These are phyloP conservation scores for Microctonus brassicae DNA, from an alignment of 2,888 invertebrate species.

Conservation along the genomic window DNA sequence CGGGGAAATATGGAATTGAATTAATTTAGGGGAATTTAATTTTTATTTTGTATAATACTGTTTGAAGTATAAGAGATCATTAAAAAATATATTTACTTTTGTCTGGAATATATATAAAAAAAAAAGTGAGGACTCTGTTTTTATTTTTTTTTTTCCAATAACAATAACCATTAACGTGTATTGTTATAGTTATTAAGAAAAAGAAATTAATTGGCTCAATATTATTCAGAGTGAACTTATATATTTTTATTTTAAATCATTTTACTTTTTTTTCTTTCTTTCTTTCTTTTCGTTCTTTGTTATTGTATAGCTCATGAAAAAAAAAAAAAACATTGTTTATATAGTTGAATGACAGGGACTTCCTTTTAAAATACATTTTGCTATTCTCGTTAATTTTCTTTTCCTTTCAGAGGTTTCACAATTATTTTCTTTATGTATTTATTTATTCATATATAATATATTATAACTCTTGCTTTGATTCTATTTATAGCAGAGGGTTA, in stretches of 20 bases:
- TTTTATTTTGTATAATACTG: not conserved
- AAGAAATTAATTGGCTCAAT: no score
- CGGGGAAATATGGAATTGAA: not conserved
- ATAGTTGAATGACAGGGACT: no score
- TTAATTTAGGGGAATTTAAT: not conserved
- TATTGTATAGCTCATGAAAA: no score
- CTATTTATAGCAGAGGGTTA: constrained; percentile 18
- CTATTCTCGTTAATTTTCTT: not conserved
- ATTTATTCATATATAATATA: not conserved
- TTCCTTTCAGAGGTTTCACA: not conserved
- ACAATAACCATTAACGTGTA: no score
- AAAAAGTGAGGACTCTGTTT: not conserved
- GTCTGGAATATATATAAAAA: not conserved
- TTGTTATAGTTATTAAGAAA: no score
- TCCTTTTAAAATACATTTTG: no score
- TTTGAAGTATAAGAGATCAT: not conserved
- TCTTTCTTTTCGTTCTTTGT: no score
- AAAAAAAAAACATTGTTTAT: no score
- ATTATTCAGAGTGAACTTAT: not conserved
- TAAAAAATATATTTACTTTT: not conserved
- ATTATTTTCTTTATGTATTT: not conserved
- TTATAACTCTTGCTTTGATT: not conserved
- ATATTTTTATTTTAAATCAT: not conserved
- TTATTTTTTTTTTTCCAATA: not conserved
- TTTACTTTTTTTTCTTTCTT: no score